Evolutionary conservation across 2,797 vertebrate species (phyloP).

Genomic region (Crenichthys baileyi): DNA sequence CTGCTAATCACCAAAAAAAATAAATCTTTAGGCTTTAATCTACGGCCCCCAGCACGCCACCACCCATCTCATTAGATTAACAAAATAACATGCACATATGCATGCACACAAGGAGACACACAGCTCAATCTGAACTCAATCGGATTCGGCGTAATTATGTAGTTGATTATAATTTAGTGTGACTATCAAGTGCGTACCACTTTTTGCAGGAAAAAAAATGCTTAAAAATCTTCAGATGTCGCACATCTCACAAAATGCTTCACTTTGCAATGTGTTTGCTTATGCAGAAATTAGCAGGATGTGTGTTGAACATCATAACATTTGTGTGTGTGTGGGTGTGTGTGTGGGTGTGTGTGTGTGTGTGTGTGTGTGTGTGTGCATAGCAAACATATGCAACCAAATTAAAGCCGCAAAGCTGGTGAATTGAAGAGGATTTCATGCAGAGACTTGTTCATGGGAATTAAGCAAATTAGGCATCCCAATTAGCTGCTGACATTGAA

Average conservation of each 20-base stretch:
- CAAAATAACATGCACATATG: conserved; percentile 75
- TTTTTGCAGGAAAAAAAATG: neutral
- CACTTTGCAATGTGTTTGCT: conserved; percentile 2
- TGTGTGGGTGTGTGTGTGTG: conserved; percentile 44
- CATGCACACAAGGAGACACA: conserved; percentile 45
- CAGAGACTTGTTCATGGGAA: conserved; percentile 78
- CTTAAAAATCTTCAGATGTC: neutral
- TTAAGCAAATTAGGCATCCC: conserved; percentile 83
- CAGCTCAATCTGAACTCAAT: conserved; percentile 65
- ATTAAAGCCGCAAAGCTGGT: conserved; percentile 84
- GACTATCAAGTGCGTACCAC: conserved; percentile 1
- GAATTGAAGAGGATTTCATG: conserved; percentile 84
- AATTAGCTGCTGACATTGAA: conserved; percentile 78
- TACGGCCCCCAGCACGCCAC: conserved; percentile 68
- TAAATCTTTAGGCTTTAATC: conserved; percentile 75
- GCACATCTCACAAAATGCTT: neutral
- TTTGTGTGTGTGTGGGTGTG: conserved; percentile 21
- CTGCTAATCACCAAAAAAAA: conserved; percentile 77
- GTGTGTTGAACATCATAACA: conserved; percentile 14
- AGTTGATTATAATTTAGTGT: conserved; percentile 37
- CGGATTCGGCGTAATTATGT: conserved; percentile 33
- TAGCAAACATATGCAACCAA: conserved; percentile 82
- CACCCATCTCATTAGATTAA: conserved; percentile 81
- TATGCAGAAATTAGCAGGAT: conserved; percentile 9
- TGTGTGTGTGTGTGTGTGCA: conserved; percentile 58